Base-by-base conservation (phyloP, 1,140 invertebrate species). In the Pemphigus obesinymphae region DNA sequence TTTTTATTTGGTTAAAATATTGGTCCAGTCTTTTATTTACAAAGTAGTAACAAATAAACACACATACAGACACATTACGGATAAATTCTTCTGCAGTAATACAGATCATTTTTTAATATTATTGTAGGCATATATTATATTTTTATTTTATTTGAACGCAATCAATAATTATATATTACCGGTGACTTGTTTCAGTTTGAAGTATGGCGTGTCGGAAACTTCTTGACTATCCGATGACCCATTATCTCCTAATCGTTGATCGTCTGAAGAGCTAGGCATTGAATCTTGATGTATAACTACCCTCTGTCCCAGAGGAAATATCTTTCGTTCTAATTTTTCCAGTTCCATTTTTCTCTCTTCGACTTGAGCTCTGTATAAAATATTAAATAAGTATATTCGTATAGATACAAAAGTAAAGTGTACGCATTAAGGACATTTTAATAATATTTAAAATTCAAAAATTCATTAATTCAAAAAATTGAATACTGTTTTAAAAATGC, bases 151-250 rank as follows among this genome's bases (percentile, higher is more conserved):
- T n/a, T n/a, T 40, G 3, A 40, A 40, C 8, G 37, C 37, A 40
- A 40, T 40, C 37, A 45, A 45, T 26, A 45, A 70, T 45, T 11
- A 37, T n/a, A n/a, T n/a, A n/a, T 78, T 86, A 90, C 90, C 93
- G 5, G 93, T 94, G 0, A 91, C 91, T 85, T 90, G 90, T 88
- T 92, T 93, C 0, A 95, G 86, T 83, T 90, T 91, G 53, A 91
- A 90, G 85, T 94, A 94, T 20, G 90, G 87, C 13, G 91, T 89
- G 58, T 80, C 76, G 17, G 76, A 63, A 40, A 80, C 34, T 45
- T 93, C 91, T 86, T 93, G 89, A 23, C 70, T 82, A n/a, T 85
- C 83, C 11, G 82, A 83, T 72, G 78, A 83, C n/a, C 82, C 76
- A 31, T 63, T 80, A 29, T 61, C 75, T 40, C 50, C 76, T 7